Percentiles rank a stretch among this genome's conserved stretches.
Evolutionary conservation across 2,797 vertebrate species (phyloP).

Genomic region (Catamblyrhynchus diadema): DNA sequence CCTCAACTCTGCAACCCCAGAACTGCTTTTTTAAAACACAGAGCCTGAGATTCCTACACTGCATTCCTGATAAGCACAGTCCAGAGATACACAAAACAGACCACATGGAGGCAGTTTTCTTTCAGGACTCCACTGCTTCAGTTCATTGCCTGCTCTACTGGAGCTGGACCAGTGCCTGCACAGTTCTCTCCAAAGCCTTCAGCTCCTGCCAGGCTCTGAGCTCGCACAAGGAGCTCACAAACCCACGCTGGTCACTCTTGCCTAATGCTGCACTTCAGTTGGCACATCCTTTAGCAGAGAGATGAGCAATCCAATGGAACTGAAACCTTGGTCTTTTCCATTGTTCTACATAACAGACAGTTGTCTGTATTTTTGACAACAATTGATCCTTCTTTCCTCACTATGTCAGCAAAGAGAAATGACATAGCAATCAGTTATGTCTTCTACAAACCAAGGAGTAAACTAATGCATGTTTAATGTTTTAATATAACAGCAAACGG

Average conservation of each 20-base stretch:
- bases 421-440: rapidly evolving
- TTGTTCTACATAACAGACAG: neutral
- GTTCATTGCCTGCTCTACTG: neutral
- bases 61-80: neutral
- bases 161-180: neutral
- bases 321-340: neutral
- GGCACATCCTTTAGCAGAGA: neutral
- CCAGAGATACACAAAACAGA: neutral
- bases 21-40: neutral
- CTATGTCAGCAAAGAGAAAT: neutral
- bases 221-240: neutral
- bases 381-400: neutral
- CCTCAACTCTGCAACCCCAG: neutral
- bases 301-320: neutral
- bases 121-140: neutral
- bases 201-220: neutral
- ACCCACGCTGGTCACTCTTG: rapidly evolving
- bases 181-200: neutral
- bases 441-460: neutral
- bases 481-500: neutral
- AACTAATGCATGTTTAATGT: neutral
- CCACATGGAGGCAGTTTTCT: neutral
- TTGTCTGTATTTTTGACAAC: neutral
- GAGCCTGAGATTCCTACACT: neutral
- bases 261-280: neutral